A percentile compares a stretch with the other conserved stretches of the same genome.
Evolutionary conservation across 30 jellyfish, hydroid and myxozoan genomes (phyloP).

Genomic region (Aurelia sp.): DNA sequence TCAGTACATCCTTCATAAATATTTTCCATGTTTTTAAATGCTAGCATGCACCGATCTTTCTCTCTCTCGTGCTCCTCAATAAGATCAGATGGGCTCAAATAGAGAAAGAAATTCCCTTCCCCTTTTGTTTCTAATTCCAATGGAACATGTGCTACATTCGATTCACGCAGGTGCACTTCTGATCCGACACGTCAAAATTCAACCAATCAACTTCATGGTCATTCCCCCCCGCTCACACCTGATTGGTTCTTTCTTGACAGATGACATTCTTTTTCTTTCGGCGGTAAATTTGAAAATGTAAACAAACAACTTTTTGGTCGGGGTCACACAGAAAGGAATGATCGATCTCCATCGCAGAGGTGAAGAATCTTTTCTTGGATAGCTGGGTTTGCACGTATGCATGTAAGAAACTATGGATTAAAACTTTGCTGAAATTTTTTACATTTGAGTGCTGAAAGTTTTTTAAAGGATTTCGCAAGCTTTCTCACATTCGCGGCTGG

Average conservation of each 20-base stretch:
- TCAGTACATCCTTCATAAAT: constrained; percentile 34
- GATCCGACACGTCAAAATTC: constrained; percentile 10
- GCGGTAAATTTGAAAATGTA: constrained; percentile 67
- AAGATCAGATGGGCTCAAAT: not conserved
- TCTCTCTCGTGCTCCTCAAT: constrained; percentile 20
- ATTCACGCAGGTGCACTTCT: constrained; percentile 58
- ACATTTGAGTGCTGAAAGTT: too few species aligned
- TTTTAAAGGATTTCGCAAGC: too few species aligned
- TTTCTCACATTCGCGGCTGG: too few species aligned
- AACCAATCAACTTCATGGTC: constrained; percentile 53
- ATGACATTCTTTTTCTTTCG: constrained; percentile 4
- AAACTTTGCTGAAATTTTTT: too few species aligned
- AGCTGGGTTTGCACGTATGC: too few species aligned
- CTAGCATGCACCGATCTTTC: not conserved
- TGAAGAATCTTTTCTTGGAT: too few species aligned
- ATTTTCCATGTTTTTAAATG: constrained; percentile 55
- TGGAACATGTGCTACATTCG: constrained; percentile 41
- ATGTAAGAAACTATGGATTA: too few species aligned
- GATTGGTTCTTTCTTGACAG: constrained; percentile 33
- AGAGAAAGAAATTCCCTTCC: constrained; percentile 1
- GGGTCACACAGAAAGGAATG: not conserved
- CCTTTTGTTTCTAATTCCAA: constrained; percentile 26
- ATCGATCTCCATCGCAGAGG: too few species aligned
- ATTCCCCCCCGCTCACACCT: constrained; percentile 20
- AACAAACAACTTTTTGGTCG: constrained; percentile 7